Evolutionary conservation across 2,113 vertebrate genomes (phyloP), one percentile per base, ranked within the genome.

Genomic region (Taxidea taxus): DNA sequence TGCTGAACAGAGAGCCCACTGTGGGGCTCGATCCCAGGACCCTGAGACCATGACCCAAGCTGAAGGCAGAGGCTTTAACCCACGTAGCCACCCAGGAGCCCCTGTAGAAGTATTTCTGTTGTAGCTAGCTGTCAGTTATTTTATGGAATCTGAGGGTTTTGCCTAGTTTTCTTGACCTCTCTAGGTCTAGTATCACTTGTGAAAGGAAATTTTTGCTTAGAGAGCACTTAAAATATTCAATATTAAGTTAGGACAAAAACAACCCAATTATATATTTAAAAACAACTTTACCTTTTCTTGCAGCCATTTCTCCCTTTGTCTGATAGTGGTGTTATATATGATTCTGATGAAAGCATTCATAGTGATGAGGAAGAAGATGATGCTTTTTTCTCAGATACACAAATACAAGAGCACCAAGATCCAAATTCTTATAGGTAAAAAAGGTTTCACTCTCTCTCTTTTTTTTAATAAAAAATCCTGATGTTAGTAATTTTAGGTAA

Each of bases 231-330:
- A 90, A 62, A 78, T 68, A n/a, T 77, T 91, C 29, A 66, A 0
- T 95, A 66, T 90, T 95, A 83, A 89, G 82, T 94, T 86, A 94
- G 56, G 70, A 74, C n/a, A 94, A 94, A 96, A 87, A 80, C 49
- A 60, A 60, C 14, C 51, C 62, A 58, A 64, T 87, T 91, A 18
- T n/a, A 15, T 87, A 20, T 90, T 87, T 95, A 91, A 51, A 97
- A 77, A 95, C 68, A 42, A n/a, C 89, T 98, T 80, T 96, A n/a
- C 91, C 98, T 98, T 99, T 78, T 90, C 37, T 98, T 98, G 97
- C 99, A 99, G 99, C 99, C 99, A 8, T 99, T 99, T 99, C 99
- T 99, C 83, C 99, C 99, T 80, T 98, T 99, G 20, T 99, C 99
- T 80, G 99, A 99, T 97, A 99, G 99, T 29, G 99, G 99, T 1